phyloP scores from a whole-genome alignment of 2,888 invertebrate species.

The Morpho helenor region DNA sequence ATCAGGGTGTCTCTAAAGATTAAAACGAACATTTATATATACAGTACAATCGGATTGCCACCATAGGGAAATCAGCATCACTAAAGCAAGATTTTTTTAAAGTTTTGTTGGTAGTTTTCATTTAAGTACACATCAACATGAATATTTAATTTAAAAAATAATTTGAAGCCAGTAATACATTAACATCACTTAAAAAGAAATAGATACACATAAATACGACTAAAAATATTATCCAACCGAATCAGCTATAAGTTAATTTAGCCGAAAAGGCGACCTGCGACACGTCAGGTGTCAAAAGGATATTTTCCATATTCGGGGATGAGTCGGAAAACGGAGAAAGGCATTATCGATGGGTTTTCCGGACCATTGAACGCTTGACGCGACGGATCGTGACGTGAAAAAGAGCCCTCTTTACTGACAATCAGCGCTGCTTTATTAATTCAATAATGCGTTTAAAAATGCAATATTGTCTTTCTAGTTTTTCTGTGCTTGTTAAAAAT shows the following conservation, averaged over 20 bases:
- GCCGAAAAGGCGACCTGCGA: constrained; percentile 16
- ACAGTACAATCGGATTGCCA: no score
- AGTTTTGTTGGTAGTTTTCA: no score
- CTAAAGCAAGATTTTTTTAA: no score
- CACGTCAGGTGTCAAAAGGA: constrained; percentile 39
- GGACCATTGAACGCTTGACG: constrained; percentile 37
- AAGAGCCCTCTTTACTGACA: constrained; percentile 33
- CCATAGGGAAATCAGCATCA: no score
- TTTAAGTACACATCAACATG: no score
- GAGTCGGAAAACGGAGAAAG: constrained; percentile 35
- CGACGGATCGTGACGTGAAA: constrained; percentile 38
- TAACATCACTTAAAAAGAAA: no score
- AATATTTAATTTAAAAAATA: no score
- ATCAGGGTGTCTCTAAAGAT: no score
- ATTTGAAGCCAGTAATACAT: no score
- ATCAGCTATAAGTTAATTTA: constrained; percentile 14
- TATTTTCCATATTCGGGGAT: constrained; percentile 35
- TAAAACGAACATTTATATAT: no score
- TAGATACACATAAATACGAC: no score
- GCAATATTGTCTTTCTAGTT: background rate
- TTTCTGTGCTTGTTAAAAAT: background rate
- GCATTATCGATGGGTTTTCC: constrained; percentile 46
- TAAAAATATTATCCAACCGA: constrained; percentile 1
- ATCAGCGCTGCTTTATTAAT: constrained; percentile 35
- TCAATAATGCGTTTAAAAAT: constrained; percentile 23